These are phyloP conservation scores for Haliclystus octoradiatus DNA, from an alignment of 30 jellyfish, hydroid and myxozoan species.

Conservation along the genomic window DNA sequence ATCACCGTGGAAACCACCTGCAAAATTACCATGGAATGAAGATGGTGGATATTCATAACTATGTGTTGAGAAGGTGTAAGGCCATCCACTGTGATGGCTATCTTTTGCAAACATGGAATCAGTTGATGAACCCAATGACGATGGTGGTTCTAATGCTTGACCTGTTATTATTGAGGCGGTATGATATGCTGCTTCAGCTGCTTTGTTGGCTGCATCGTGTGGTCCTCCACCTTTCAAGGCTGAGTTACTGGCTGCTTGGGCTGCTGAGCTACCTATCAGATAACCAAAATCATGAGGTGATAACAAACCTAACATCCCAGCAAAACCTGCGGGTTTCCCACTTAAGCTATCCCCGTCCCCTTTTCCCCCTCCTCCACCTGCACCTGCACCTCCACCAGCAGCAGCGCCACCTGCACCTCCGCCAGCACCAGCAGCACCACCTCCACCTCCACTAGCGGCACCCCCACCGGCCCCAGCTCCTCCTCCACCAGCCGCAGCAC, in stretches of 20 bases:
- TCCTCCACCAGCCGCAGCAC: conserved; percentile 5
- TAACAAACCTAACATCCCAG: background rate
- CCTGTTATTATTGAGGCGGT: conserved; percentile 34
- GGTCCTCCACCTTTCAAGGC: conserved; percentile 50
- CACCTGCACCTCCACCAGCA: conserved; percentile 31
- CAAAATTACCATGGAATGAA: conserved; percentile 37
- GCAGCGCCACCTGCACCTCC: conserved; percentile 45
- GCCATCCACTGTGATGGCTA: background rate
- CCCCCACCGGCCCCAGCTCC: conserved; percentile 28
- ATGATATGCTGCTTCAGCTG: conserved; percentile 81
- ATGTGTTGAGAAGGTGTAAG: background rate
- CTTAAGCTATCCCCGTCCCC: conserved; percentile 38
- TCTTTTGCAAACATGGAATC: background rate
- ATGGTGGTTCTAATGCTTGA: background rate
- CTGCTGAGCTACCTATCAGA: conserved; percentile 45
- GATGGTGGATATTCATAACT: background rate
- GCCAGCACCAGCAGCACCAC: conserved; percentile 31
- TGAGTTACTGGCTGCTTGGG: conserved; percentile 75
- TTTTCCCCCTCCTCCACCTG: conserved; percentile 32
- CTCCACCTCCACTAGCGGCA: conserved; percentile 25
- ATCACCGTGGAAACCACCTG: conserved; percentile 17
- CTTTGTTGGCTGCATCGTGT: conserved; percentile 53
- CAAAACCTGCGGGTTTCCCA: conserved; percentile 11
- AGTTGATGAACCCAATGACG: background rate
- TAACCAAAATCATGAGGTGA: conserved; percentile 41